Conservation (phyloP, 2,113 vertebrate species). For the Phoenicopterus ruber region DNA sequence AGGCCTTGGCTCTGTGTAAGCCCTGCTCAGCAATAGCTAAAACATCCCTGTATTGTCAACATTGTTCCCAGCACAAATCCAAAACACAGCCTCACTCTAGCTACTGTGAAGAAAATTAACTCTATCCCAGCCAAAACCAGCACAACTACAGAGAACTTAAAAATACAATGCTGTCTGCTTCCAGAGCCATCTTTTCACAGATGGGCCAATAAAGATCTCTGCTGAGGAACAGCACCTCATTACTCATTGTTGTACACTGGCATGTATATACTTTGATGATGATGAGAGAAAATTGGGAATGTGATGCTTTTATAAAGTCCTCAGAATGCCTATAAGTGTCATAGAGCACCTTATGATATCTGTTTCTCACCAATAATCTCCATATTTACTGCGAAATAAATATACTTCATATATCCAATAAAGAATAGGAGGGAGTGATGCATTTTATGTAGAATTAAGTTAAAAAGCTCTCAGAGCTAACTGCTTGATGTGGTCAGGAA, state of each 20-base stretch:
- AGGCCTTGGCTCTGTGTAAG: too few species aligned
- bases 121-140: too few species aligned
- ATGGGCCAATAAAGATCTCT: slow-evolving; percentile 13
- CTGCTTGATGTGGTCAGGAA: background rate
- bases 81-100: too few species aligned
- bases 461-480: background rate
- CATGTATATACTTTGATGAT: background rate
- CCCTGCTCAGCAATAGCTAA: too few species aligned
- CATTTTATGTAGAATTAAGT: background rate
- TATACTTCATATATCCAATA: background rate
- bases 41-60: too few species aligned
- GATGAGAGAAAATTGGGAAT: background rate
- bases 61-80: too few species aligned
- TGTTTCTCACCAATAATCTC: background rate
- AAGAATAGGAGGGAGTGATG: background rate
- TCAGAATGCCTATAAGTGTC: background rate
- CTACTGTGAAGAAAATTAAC: too few species aligned
- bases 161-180: background rate
- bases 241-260: background rate
- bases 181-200: background rate
- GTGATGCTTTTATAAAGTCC: background rate
- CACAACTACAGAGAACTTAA: background rate
- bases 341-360: background rate
- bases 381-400: background rate
- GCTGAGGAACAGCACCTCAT: background rate